These are phyloP conservation scores for Cephus cinctus DNA, from an alignment of 1,140 invertebrate species.

Conservation along the genomic window DNA sequence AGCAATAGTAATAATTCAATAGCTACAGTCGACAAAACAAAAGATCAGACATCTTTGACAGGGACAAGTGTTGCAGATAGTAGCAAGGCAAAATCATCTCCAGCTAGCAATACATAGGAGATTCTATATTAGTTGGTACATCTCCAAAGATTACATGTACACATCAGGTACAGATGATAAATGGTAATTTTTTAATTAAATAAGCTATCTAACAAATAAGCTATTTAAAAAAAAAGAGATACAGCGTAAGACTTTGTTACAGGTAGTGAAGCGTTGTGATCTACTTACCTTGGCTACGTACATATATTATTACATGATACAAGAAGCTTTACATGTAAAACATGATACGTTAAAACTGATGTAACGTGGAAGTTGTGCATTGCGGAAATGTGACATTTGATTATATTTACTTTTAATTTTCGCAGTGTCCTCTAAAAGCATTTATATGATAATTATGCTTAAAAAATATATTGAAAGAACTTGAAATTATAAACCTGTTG, in stretches of 20 bases:
- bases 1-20: slow-evolving; percentile 24
- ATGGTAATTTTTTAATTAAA: no score
- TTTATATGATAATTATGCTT: slow-evolving; percentile 23
- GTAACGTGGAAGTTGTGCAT: slow-evolving; percentile 38
- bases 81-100: slow-evolving; percentile 28
- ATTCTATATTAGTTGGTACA: no score
- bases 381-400: slow-evolving; percentile 35
- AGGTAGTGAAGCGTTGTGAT: slow-evolving; percentile 31
- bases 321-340: slow-evolving; percentile 46
- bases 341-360: slow-evolving; percentile 23
- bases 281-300: slow-evolving; percentile 28
- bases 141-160: no score
- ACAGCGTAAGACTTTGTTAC: slow-evolving; percentile 15
- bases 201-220: no score
- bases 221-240: slow-evolving; percentile 12
- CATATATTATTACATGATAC: slow-evolving; percentile 34
- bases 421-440: slow-evolving; percentile 33
- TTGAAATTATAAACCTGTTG: slow-evolving; percentile 30
- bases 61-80: slow-evolving; percentile 24
- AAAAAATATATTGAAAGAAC: slow-evolving; percentile 26
- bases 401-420: slow-evolving; percentile 37
- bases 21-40: slow-evolving; percentile 21
- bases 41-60: slow-evolving; percentile 15
- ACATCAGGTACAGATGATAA: no score
- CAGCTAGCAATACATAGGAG: slow-evolving; percentile 20